A percentile compares a stretch with the other conserved stretches of the same genome.
phyloP scores from a whole-genome alignment of 2,888 invertebrate genomes.

The Drosophila maculinotata region DNA sequence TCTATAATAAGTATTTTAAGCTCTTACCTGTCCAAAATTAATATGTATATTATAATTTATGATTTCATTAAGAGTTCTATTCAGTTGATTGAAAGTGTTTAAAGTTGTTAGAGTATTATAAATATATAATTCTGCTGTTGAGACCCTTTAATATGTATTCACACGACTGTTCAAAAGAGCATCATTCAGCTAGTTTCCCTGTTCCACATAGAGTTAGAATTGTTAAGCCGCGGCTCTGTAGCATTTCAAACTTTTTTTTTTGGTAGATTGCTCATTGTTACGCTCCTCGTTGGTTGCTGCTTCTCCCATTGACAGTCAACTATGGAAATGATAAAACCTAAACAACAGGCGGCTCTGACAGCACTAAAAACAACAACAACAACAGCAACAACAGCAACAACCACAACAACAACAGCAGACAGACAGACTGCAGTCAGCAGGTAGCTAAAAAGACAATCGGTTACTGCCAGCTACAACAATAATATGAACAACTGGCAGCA shows the following conservation, averaged over 20 bases:
- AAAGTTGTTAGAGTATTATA: neutral
- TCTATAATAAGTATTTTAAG: neutral
- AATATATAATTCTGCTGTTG: accelerated
- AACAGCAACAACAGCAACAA: constrained; percentile 20
- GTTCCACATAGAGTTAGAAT: neutral
- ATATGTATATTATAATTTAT: too few species aligned
- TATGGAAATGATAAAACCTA: constrained; percentile 44
- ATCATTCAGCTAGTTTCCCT: neutral
- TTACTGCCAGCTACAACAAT: constrained; percentile 20
- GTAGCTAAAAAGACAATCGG: constrained; percentile 50
- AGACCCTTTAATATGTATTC: neutral
- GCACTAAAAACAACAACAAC: constrained; percentile 29
- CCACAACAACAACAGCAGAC: constrained; percentile 4
- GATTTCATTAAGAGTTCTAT: too few species aligned
- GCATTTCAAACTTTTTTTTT: constrained; percentile 2
- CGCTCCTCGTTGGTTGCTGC: constrained; percentile 7
- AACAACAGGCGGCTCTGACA: constrained; percentile 50
- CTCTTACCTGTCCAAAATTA: too few species aligned
- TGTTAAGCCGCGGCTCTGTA: constrained; percentile 4
- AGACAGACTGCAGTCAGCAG: neutral
- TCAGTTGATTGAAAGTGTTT: too few species aligned
- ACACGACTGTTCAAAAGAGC: neutral
- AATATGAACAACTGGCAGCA: constrained; percentile 15
- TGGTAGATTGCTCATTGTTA: constrained; percentile 26
- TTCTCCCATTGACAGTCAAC: constrained; percentile 34